phyloP scores from a whole-genome alignment of 2,113 vertebrate genomes.

The Hippopotamus amphibius region DNA sequence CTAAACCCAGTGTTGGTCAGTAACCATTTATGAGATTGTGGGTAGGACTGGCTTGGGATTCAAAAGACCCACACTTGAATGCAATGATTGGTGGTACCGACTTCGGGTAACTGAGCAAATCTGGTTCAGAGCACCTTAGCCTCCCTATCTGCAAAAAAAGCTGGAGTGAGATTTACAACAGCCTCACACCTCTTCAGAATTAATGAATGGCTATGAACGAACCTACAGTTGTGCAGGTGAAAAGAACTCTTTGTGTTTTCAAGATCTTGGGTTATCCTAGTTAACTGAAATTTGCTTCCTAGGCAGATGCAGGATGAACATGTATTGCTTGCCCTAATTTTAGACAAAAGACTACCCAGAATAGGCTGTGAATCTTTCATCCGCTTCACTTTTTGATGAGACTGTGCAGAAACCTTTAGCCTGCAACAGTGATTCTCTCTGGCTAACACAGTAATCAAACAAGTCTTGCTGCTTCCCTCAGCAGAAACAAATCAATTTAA shows the following conservation, averaged over 20 bases:
- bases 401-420: constrained; percentile 46
- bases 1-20: neutral
- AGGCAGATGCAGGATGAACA: neutral
- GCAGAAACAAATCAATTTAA: constrained; percentile 52
- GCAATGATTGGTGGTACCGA: neutral
- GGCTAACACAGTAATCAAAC: neutral
- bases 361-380: constrained; percentile 4
- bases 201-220: neutral
- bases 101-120: constrained; percentile 18
- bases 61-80: constrained; percentile 1
- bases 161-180: neutral
- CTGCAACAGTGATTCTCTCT: neutral
- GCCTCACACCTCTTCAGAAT: neutral
- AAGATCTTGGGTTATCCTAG: neutral
- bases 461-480: neutral
- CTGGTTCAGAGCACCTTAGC: neutral
- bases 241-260: constrained; percentile 12
- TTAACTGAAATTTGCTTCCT: constrained; percentile 41
- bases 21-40: neutral
- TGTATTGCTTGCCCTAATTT: constrained; percentile 29
- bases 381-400: constrained; percentile 29
- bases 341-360: constrained; percentile 25
- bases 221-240: neutral
- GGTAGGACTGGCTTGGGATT: neutral
- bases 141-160: neutral